Evolutionary conservation across 2,797 vertebrate species (phyloP).

Genomic region (Thamnophis elegans): DNA sequence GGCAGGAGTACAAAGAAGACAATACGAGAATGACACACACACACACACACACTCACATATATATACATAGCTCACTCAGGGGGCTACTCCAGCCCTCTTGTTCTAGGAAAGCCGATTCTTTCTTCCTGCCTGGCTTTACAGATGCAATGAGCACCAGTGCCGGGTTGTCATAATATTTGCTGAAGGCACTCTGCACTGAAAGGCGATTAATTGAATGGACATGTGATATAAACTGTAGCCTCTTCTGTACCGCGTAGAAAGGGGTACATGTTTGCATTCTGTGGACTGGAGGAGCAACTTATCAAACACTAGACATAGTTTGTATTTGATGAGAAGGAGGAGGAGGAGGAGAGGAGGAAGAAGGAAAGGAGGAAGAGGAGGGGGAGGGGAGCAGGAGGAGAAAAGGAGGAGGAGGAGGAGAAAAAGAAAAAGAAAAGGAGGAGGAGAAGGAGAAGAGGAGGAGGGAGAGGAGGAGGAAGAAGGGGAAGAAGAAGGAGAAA

Average conservation of each 20-base stretch:
- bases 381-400: too few species aligned
- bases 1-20: conserved; percentile 29
- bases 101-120: conserved; percentile 38
- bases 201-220: conserved; percentile 17
- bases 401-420: too few species aligned
- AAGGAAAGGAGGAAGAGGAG: too few species aligned
- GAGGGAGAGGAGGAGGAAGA: too few species aligned
- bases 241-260: background rate
- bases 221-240: background rate
- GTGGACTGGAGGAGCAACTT: background rate
- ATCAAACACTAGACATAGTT: background rate
- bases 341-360: too few species aligned
- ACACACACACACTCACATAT: too few species aligned
- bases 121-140: background rate
- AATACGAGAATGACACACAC: conserved; percentile 51
- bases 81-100: conserved; percentile 34
- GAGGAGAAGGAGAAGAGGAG: too few species aligned
- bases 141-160: conserved; percentile 23
- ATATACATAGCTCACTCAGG: conserved; percentile 51
- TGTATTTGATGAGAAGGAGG: background rate
- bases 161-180: conserved; percentile 25
- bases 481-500: too few species aligned
- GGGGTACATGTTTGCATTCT: background rate
- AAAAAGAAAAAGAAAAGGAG: too few species aligned
- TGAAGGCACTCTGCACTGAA: background rate